Evolutionary conservation across 2,888 invertebrate species (phyloP), one percentile per base, ranked within the genome.

Genomic region (Andrena fulva): DNA sequence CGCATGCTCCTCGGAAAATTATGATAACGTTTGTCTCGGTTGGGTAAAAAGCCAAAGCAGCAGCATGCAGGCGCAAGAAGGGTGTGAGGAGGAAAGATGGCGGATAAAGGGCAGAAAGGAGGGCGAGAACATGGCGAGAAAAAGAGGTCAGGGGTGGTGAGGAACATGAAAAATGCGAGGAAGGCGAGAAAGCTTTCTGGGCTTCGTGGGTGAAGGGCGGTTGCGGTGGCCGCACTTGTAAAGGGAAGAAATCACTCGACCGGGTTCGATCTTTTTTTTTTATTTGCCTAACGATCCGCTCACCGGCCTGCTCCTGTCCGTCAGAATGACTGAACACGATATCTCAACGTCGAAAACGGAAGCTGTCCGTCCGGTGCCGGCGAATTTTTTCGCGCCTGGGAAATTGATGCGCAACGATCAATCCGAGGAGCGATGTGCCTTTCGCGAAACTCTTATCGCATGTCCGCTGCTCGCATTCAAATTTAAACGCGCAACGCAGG

Each of bases 141-240:
- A 82, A 80, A 84, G 62, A 68, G 80, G 60, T 48, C 70, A 33
- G 42, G 80, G 77, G 77, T 48, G 68, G 63, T 12, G 78, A 77
- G 85, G 67, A 84, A 84, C 67, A 84, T 79, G 84, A 89, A 84
- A 89, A 89, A 87, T 84, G 84, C 85, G 84, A 73, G 71, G 67
- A 80, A 83, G 77, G 77, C 77, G 76, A 83, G 77, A 71, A 80
- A 68, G 75, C 80, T 78, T 77, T 87, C 69, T 79, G 72, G 69
- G 84, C 67, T 77, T 78, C 66, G 33, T 67, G 71, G 75, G 62
- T 74, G 60, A 56, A 73, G 52, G 59, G 59, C 71, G 77, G 71
- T 77, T 48, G 77, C 70, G 56, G 60, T 72, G 63, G 50, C 75
- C 80, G 79, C 72, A 52, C 71, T 80, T 77, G 64, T 64, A 82